These are phyloP conservation scores for Ophthalmolycus amberensis DNA, from an alignment of 2,113 vertebrate genomes.

Conservation along the genomic window DNA sequence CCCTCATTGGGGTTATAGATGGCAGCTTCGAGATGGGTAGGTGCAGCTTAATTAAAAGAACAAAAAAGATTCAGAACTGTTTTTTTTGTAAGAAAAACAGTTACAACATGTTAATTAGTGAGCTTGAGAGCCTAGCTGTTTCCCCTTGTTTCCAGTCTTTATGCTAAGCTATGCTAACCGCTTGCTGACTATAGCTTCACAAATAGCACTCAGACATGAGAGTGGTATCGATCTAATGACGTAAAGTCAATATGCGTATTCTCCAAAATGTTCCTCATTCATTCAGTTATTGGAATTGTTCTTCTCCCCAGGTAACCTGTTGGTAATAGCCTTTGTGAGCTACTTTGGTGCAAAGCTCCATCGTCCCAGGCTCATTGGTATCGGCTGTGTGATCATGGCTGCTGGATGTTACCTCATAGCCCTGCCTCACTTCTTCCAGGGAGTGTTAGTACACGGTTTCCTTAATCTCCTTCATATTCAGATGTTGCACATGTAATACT, in stretches of 20 bases:
- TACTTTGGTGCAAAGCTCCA: slow-evolving; percentile 97
- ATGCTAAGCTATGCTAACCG: neutral
- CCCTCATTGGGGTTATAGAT: slow-evolving; percentile 88
- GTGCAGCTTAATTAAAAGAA: neutral
- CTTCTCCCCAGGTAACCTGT: slow-evolving; percentile 87
- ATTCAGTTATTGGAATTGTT: neutral
- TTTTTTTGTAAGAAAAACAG: neutral
- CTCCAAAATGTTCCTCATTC: neutral
- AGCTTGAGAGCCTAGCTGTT: neutral
- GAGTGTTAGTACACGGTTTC: slow-evolving; percentile 83
- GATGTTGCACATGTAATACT: neutral
- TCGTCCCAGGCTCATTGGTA: slow-evolving; percentile 91
- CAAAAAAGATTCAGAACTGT: no score
- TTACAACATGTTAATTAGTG: neutral
- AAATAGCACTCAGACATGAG: neutral
- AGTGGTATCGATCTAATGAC: neutral
- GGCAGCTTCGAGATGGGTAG: slow-evolving; percentile 95
- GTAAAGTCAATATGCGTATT: neutral
- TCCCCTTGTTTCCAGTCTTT: neutral
- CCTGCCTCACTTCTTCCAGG: slow-evolving; percentile 94
- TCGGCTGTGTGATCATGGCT: slow-evolving; percentile 92
- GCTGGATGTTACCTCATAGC: slow-evolving; percentile 87
- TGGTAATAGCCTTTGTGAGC: slow-evolving; percentile 94
- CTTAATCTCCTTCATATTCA: neutral
- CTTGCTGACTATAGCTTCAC: neutral